Evolutionary conservation across 2,888 invertebrate species (phyloP).

Genomic region (Parnassius smintheus): DNA sequence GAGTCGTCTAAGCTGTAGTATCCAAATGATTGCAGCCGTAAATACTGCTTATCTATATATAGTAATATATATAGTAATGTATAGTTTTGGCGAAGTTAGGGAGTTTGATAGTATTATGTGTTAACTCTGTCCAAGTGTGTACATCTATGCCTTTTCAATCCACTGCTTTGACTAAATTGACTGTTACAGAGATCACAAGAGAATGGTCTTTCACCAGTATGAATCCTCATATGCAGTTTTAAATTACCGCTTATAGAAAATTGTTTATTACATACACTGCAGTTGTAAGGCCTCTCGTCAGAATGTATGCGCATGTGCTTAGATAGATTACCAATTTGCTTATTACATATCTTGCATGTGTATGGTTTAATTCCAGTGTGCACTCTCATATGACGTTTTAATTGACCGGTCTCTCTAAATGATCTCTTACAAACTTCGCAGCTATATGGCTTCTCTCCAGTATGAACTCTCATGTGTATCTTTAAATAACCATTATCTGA

Average conservation of each 20-base stretch:
- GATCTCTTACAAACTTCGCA: slow-evolving; percentile 64
- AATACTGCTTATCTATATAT: too few relatives aligned
- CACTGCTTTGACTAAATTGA: slow-evolving; percentile 53
- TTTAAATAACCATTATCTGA: slow-evolving; percentile 71
- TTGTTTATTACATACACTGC: slow-evolving; percentile 55
- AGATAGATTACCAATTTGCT: slow-evolving; percentile 65
- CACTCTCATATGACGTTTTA: slow-evolving; percentile 63
- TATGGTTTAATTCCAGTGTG: slow-evolving; percentile 67
- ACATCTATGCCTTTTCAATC: slow-evolving; percentile 52
- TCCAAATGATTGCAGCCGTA: too few relatives aligned
- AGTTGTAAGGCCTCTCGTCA: slow-evolving; percentile 51
- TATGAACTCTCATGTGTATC: slow-evolving; percentile 69
- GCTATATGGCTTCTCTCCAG: slow-evolving; percentile 60
- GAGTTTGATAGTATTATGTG: not conserved
- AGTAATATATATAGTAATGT: too few relatives aligned
- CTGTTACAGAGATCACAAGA: slow-evolving; percentile 48
- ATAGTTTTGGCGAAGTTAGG: too few relatives aligned
- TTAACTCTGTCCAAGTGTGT: slow-evolving; percentile 32
- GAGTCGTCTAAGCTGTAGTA: too few relatives aligned
- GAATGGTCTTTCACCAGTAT: slow-evolving; percentile 49
- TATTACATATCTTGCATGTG: slow-evolving; percentile 69
- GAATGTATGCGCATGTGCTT: slow-evolving; percentile 68
- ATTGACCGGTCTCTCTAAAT: slow-evolving; percentile 63
- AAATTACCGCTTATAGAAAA: slow-evolving; percentile 55
- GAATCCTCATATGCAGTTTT: slow-evolving; percentile 56